A percentile compares a stretch with the other conserved stretches of the same genome.
Evolutionary conservation across 2,888 invertebrate species (phyloP).

Genomic region (Ariolimax columbianus): DNA sequence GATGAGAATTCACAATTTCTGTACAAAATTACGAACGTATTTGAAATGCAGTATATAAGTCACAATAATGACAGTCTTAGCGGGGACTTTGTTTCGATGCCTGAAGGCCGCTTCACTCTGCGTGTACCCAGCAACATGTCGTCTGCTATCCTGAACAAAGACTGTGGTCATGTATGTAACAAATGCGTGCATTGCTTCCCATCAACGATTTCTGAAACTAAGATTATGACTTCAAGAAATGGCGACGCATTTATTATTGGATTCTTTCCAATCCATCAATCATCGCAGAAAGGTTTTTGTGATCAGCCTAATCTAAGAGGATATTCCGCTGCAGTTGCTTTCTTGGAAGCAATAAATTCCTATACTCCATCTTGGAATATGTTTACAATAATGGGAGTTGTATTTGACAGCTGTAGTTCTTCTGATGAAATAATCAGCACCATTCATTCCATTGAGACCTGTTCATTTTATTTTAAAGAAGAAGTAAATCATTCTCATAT

Average conservation of each 20-base stretch:
- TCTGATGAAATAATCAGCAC: slow-evolving; percentile 2
- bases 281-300: slow-evolving; percentile 11
- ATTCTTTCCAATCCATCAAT: slow-evolving; percentile 55
- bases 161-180: slow-evolving; percentile 51
- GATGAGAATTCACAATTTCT: not conserved
- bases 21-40: not conserved
- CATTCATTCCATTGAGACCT: slow-evolving; percentile 46
- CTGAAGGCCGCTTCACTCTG: not conserved
- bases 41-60: not conserved
- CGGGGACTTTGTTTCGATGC: not conserved
- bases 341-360: slow-evolving; percentile 54
- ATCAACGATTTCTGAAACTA: slow-evolving; percentile 31
- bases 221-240: slow-evolving; percentile 42
- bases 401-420: slow-evolving; percentile 54
- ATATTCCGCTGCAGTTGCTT: slow-evolving; percentile 51
- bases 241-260: slow-evolving; percentile 55
- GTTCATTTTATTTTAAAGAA: slow-evolving; percentile 45
- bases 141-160: slow-evolving; percentile 14
- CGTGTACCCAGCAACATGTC: slow-evolving; percentile 30
- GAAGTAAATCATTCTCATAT: not conserved
- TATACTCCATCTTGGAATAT: not conserved
- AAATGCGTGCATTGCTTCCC: slow-evolving; percentile 51
- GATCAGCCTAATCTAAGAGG: slow-evolving; percentile 46
- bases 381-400: slow-evolving; percentile 47
- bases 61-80: not conserved